These are phyloP conservation scores for Trachurus trachurus DNA, from an alignment of 2,797 vertebrate genomes.

Conservation along the genomic window DNA sequence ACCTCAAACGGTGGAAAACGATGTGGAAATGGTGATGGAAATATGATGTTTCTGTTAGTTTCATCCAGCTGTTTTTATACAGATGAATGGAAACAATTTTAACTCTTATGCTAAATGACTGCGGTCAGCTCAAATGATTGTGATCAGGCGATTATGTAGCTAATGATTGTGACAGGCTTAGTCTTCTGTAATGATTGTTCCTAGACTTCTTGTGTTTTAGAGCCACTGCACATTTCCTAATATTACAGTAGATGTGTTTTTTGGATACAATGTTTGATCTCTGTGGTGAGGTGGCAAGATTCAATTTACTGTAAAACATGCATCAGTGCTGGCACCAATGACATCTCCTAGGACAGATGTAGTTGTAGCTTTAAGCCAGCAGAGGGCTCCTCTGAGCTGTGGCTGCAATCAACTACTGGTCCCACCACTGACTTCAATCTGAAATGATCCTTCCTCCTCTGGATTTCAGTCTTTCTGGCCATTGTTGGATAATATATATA, in stretches of 20 bases:
- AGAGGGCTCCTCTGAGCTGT: constrained; percentile 63
- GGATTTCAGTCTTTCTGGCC: neutral
- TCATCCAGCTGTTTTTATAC: no score
- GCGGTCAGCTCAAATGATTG: no score
- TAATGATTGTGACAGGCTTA: no score
- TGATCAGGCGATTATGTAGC: no score
- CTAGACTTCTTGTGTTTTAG: neutral
- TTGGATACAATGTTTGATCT: neutral
- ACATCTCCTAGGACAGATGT: constrained; percentile 21
- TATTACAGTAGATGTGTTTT: neutral
- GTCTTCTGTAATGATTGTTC: neutral
- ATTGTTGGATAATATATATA: constrained; percentile 9
- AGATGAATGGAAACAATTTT: no score
- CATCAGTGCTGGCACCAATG: neutral
- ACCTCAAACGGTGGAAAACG: no score
- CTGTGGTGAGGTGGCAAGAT: neutral
- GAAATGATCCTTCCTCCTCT: neutral
- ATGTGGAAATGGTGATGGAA: no score
- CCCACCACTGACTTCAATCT: neutral
- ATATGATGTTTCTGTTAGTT: no score
- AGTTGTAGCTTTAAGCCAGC: constrained; percentile 51
- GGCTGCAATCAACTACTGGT: constrained; percentile 11
- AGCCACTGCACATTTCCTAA: neutral
- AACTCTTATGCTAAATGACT: no score
- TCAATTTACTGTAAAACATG: constrained; percentile 19